A percentile compares a stretch with the other conserved stretches of the same genome.
phyloP scores from a whole-genome alignment of 2,888 invertebrate genomes.

The Morinoia aosen region DNA sequence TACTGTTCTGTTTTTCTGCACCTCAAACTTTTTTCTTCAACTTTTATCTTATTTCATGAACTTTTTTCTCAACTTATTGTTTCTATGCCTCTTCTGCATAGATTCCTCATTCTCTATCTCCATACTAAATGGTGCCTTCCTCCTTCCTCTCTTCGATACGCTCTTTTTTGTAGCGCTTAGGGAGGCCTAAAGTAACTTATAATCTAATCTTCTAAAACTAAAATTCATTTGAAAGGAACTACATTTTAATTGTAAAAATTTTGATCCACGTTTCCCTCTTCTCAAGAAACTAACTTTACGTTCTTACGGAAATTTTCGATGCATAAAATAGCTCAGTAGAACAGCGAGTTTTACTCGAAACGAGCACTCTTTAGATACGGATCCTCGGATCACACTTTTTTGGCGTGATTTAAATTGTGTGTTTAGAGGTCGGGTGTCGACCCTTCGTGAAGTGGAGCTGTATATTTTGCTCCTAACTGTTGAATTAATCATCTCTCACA shows the following conservation, averaged over 20 bases:
- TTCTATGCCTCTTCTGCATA: too few relatives aligned
- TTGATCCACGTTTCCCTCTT: background rate
- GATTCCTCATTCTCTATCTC: too few relatives aligned
- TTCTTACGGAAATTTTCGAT: background rate
- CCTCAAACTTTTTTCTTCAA: too few relatives aligned
- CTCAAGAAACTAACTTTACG: background rate
- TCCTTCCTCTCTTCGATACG: too few relatives aligned
- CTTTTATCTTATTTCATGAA: too few relatives aligned
- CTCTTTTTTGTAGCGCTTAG: too few relatives aligned
- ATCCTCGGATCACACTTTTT: background rate
- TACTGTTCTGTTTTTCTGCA: too few relatives aligned
- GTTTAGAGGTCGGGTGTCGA: background rate
- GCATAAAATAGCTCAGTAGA: background rate
- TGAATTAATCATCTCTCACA: background rate
- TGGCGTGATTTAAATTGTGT: background rate
- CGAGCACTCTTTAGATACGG: background rate
- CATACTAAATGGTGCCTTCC: too few relatives aligned
- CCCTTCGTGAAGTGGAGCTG: background rate
- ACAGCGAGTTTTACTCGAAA: background rate
- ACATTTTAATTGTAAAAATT: background rate
- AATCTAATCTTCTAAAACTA: background rate
- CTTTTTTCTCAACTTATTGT: too few relatives aligned
- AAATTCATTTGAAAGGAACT: background rate
- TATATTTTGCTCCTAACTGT: background rate
- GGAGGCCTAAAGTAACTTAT: too few relatives aligned